Conservation (phyloP, 2,113 vertebrate species). For the Psittacula cyanocephala region DNA sequence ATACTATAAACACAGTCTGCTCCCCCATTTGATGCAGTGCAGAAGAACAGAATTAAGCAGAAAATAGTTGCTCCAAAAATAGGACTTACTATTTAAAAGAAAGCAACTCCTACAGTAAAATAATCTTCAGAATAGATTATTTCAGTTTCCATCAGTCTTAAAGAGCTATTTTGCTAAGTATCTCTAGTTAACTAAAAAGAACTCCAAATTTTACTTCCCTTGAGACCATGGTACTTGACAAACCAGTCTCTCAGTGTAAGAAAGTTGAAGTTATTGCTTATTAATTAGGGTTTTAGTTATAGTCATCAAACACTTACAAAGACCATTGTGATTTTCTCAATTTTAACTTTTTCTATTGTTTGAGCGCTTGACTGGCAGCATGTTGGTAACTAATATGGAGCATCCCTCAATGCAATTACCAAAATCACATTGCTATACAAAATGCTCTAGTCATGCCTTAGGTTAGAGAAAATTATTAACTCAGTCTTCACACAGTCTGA, state of each 20-base stretch:
- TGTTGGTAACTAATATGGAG: not conserved
- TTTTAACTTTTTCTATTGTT: not conserved
- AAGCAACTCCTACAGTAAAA: not conserved
- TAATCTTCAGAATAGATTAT: not conserved
- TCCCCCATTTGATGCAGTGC: slow-evolving; percentile 10
- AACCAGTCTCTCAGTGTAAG: not conserved
- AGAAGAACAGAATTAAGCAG: slow-evolving; percentile 14
- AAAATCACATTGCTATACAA: not conserved
- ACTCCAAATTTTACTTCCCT: not conserved
- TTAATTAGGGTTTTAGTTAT: not conserved
- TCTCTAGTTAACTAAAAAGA: not conserved
- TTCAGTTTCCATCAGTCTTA: not conserved
- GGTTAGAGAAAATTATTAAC: not conserved
- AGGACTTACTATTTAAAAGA: not conserved
- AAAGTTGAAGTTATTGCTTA: not conserved
- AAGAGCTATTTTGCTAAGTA: not conserved
- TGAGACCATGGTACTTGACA: not conserved
- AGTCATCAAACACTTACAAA: not conserved
- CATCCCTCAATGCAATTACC: not conserved
- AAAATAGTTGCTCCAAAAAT: slow-evolving; percentile 40
- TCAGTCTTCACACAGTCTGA: not conserved
- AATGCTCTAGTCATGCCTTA: not conserved
- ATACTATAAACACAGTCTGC: slow-evolving; percentile 62
- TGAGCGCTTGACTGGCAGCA: not conserved
- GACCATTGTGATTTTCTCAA: not conserved